Conservation (phyloP, 2,888 invertebrate species). For the Pelosia muscerda region DNA sequence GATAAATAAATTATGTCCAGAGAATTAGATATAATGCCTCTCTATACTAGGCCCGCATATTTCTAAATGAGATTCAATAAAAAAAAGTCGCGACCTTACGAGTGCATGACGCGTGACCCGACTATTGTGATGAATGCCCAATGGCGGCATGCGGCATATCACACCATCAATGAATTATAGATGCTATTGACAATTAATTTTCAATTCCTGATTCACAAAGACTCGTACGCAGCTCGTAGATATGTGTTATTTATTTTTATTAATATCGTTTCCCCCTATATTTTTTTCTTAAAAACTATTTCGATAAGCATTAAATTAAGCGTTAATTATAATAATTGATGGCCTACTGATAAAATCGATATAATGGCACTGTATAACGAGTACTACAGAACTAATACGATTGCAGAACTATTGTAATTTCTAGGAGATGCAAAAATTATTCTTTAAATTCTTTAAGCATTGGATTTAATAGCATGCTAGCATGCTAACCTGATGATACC, state of each 20-base stretch:
- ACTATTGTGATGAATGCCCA: constrained; percentile 66
- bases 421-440: too few relatives aligned
- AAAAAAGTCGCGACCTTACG: constrained; percentile 76
- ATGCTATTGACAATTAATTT: constrained; percentile 51
- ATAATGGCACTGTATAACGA: not conserved
- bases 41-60: constrained; percentile 70
- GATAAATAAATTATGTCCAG: constrained; percentile 42
- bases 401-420: too few relatives aligned
- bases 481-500: too few relatives aligned
- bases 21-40: constrained; percentile 31
- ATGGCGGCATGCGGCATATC: constrained; percentile 73
- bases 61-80: constrained; percentile 74
- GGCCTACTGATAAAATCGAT: not conserved
- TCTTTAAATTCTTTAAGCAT: too few relatives aligned
- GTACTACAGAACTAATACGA: too few relatives aligned
- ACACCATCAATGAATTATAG: constrained; percentile 53
- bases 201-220: constrained; percentile 39
- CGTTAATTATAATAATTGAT: not conserved
- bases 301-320: too few relatives aligned
- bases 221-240: constrained; percentile 19
- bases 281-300: not conserved
- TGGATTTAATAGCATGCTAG: too few relatives aligned
- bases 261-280: not conserved
- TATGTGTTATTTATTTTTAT: constrained; percentile 12
- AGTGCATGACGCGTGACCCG: constrained; percentile 52